A percentile compares a stretch with the other conserved stretches of the same genome.
Conservation (phyloP, 2,888 invertebrate genomes). For the Drosophila trichaetosa region DNA sequence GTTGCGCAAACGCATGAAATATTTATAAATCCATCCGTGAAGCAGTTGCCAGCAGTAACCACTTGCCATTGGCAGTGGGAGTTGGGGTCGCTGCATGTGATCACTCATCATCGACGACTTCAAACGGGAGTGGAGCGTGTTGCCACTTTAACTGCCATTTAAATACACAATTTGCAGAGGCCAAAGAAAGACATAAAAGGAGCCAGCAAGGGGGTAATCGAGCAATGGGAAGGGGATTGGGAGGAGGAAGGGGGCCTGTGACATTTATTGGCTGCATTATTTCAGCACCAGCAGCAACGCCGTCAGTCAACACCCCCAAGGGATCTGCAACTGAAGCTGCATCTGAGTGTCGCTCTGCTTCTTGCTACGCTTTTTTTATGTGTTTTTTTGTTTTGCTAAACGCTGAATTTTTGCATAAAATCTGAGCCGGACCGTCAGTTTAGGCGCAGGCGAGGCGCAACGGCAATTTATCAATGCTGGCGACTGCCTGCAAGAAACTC, state of each 20-base stretch:
- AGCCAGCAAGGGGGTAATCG: slow-evolving; percentile 2
- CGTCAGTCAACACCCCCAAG: slow-evolving; percentile 74
- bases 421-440: slow-evolving; percentile 55
- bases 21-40: slow-evolving; percentile 71
- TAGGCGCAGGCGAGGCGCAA: slow-evolving; percentile 44
- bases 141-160: slow-evolving; percentile 82
- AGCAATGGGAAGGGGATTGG: not conserved
- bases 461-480: slow-evolving; percentile 76
- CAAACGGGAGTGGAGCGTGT: slow-evolving; percentile 77
- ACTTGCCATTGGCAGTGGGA: slow-evolving; percentile 20
- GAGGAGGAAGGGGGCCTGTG: slow-evolving; percentile 29
- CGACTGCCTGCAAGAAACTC: slow-evolving; percentile 53
- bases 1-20: slow-evolving; percentile 69
- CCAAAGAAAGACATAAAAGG: slow-evolving; percentile 70
- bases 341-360: slow-evolving; percentile 23
- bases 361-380: not conserved
- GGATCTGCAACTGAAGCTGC: slow-evolving; percentile 55
- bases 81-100: slow-evolving; percentile 52
- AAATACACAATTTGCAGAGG: slow-evolving; percentile 72
- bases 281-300: slow-evolving; percentile 68
- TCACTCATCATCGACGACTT: slow-evolving; percentile 64
- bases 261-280: slow-evolving; percentile 80
- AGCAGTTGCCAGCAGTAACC: slow-evolving; percentile 28
- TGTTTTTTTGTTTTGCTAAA: slow-evolving; percentile 22
- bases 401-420: slow-evolving; percentile 69